Evolutionary conservation across 2,888 invertebrate genomes (phyloP), one percentile per base, ranked within the genome.

Genomic region (Belgica antarctica): DNA sequence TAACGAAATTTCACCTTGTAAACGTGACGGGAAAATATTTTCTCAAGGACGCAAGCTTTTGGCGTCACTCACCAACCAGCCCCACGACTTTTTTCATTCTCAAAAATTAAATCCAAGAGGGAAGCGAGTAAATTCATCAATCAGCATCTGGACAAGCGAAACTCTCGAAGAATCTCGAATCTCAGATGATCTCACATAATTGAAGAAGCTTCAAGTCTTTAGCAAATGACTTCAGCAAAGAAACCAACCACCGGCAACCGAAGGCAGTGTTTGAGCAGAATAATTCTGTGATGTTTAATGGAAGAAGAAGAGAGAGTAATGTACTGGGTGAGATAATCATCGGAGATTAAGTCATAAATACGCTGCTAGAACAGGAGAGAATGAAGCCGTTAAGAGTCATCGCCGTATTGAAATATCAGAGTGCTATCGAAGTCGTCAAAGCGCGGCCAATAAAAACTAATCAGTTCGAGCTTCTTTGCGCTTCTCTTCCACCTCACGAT

Each of bases 171-270:
- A 15, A 41, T 41, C 41, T 41, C 41, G n/a, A n/a, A 15, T 15
- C 10, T 41, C 41, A n/a, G 41, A 41, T 41, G 41, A 41, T 41
- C 41, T 41, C 41, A 52, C 52, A 52, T 5, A n/a, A 19, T 52
- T 52, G 22, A 52, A 52, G 52, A 52, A 52, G 52, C 52, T 52
- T 52, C 52, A 52, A 52, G 22, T 52, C 52, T 17, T 52, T 52
- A 52, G 22, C 52, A 52, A 52, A 52, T 52, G 17, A 22, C 52
- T 52, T 17, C 22, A 52, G 15, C 41, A 41, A 41, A 41, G 41
- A 41, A 41, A 41, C 17, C 7, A 22, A 52, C 22, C 52, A 52
- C 22, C 17, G 8, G 41, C 41, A 41, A 10, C n/a, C 22, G 52
- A 22, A n/a, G 52, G 52, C 12, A 22, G 22, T 52, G 52, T 31